These are phyloP conservation scores for Ammospiza nelsoni DNA, from an alignment of 2,113 vertebrate genomes.

Conservation along the genomic window DNA sequence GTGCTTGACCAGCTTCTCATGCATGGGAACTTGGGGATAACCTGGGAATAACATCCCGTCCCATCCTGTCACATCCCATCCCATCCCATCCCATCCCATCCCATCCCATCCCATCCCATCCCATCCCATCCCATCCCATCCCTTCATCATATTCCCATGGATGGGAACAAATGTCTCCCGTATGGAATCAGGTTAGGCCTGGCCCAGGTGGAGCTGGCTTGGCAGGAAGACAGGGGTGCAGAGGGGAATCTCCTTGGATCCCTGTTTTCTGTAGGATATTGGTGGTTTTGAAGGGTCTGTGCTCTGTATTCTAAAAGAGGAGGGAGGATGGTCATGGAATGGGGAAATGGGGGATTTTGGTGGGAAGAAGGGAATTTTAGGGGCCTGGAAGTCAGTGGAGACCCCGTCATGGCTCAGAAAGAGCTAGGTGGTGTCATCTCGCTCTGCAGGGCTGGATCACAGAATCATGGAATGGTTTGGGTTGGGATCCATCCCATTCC, in stretches of 20 bases:
- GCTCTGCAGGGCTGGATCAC: accelerated
- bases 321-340: background rate
- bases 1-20: too few species aligned
- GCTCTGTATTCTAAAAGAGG: background rate
- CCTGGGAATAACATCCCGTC: background rate
- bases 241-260: background rate
- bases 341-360: background rate
- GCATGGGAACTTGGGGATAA: accelerated
- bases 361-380: background rate
- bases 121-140: too few species aligned
- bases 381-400: background rate
- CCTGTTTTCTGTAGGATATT: background rate
- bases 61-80: background rate
- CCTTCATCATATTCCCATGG: background rate
- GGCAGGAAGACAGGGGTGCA: accelerated
- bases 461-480: background rate
- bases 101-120: too few species aligned
- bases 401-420: accelerated
- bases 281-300: background rate
- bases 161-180: accelerated
- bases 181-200: background rate
- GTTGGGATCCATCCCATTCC: background rate
- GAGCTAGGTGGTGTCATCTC: background rate
- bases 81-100: background rate
- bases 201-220: background rate